phyloP scores from a whole-genome alignment of 2,888 invertebrate genomes.

The Dicyrtoma fusca region DNA sequence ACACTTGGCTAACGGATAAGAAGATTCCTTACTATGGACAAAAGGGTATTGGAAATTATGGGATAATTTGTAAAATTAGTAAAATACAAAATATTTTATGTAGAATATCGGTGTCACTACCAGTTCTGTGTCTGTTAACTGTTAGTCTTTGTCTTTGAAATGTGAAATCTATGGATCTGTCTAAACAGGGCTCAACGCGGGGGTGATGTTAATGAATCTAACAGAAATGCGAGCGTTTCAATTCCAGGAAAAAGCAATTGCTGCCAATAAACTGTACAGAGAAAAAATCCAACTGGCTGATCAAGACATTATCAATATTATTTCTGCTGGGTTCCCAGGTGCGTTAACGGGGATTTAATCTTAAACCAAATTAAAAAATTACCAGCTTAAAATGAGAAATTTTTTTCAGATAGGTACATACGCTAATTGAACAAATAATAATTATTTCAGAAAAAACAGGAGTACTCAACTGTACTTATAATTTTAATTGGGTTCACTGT shows the following conservation, averaged over 20 bases:
- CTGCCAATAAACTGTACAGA: conserved; percentile 82
- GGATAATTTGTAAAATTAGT: no score
- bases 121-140: no score
- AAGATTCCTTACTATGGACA: conserved; percentile 24
- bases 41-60: no score
- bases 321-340: conserved; percentile 82
- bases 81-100: conserved; percentile 90
- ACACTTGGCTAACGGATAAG: conserved; percentile 70
- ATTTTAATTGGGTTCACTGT: conserved; percentile 38
- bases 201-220: conserved; percentile 93
- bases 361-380: neutral
- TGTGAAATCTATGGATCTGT: neutral
- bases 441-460: conserved; percentile 9
- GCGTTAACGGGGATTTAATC: neutral
- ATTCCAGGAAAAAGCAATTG: conserved; percentile 82
- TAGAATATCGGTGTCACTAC: no score
- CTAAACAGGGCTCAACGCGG: conserved; percentile 74
- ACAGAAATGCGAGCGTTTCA: conserved; percentile 80
- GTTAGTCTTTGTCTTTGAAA: neutral
- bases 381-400: no score
- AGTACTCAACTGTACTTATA: conserved; percentile 26
- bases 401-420: neutral
- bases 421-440: no score
- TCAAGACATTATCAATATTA: conserved; percentile 91
- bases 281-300: conserved; percentile 92